Base-by-base conservation (phyloP, 2,113 vertebrate genomes). In the Silurus glanis region DNA sequence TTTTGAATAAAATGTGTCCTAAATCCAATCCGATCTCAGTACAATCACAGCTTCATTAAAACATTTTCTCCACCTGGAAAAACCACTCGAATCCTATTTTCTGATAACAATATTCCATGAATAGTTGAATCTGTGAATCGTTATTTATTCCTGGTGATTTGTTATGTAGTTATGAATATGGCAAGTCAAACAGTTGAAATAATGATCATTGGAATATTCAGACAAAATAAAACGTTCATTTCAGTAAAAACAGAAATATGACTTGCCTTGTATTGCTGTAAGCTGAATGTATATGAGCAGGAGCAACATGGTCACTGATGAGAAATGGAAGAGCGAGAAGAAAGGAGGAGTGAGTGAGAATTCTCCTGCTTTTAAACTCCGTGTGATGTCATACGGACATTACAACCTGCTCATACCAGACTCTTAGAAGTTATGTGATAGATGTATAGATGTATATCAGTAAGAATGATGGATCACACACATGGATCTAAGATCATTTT, bases 251-350 rank as follows among this genome's bases (percentile, higher is more conserved):
- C 19, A 85, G 7, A 71, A 72, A 76, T 1, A 51, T 21, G 1
- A 87, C 88, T 89, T 89, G 67, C 88, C 88, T 81, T 80, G 86
- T 51, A 56, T 5, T 80, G 83, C 59, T 75, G 58, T 10, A 81
- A 87, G 21, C 25, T 79, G 79, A 9, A 87, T 9, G 49, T 25
- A 81, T 10, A 86, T 25, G 14, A 89, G 58, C 58, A 87, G 58
- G 67, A 89, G 47, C 88, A 75, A 89, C 88, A 89, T 89, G 86
- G 17, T 75, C 13, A 59, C 53, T 66, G 49, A 28, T 5, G 84
- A 45, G 58, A 80, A 21, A 56, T 58, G 56, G 37, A 28, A 37
- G 13, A 69, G 28, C 16, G 14, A 61, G 23, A 82, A 25, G 53
- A 62, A 17, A 19, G 79, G 53, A 47, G 13, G 3, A 69, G 10